Percentiles rank a stretch among this genome's conserved stretches.
Evolutionary conservation across 2,888 invertebrate genomes (phyloP).

Genomic region (Xestia xanthographa): DNA sequence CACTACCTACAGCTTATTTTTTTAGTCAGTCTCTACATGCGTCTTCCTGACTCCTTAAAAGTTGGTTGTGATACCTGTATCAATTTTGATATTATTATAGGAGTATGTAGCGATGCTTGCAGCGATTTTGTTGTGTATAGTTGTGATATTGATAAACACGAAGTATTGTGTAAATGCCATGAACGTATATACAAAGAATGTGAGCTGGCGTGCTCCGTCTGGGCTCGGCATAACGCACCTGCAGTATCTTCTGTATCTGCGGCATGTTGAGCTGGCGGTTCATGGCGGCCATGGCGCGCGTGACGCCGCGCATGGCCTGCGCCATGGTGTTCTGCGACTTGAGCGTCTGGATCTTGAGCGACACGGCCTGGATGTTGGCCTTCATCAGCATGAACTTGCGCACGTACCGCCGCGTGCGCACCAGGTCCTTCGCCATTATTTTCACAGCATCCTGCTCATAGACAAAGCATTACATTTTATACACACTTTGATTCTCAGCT

Average conservation of each 20-base stretch:
- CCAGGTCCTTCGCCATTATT: constrained; percentile 99
- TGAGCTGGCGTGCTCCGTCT: not conserved
- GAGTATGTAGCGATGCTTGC: too few relatives aligned
- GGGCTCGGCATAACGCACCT: constrained; percentile 69
- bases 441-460: constrained; percentile 98
- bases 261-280: constrained; percentile 99
- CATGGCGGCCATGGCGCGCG: constrained; percentile 99
- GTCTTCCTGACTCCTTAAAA: too few relatives aligned
- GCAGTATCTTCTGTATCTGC: constrained; percentile 98
- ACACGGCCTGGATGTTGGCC: constrained; percentile 99
- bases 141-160: too few relatives aligned
- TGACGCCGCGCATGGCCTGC: constrained; percentile 99
- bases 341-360: constrained; percentile 99
- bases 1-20: too few relatives aligned
- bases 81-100: too few relatives aligned
- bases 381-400: constrained; percentile 99
- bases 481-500: not conserved
- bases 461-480: not conserved
- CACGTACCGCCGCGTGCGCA: constrained; percentile 97
- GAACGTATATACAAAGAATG: not conserved
- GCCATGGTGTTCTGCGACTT: constrained; percentile 99
- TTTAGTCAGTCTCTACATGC: too few relatives aligned
- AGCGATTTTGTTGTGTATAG: too few relatives aligned
- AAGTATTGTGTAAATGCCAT: not conserved
- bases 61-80: too few relatives aligned